These are phyloP conservation scores for Leptinotarsa rubiginosa DNA, from an alignment of 2,888 invertebrate species.

Conservation along the genomic window DNA sequence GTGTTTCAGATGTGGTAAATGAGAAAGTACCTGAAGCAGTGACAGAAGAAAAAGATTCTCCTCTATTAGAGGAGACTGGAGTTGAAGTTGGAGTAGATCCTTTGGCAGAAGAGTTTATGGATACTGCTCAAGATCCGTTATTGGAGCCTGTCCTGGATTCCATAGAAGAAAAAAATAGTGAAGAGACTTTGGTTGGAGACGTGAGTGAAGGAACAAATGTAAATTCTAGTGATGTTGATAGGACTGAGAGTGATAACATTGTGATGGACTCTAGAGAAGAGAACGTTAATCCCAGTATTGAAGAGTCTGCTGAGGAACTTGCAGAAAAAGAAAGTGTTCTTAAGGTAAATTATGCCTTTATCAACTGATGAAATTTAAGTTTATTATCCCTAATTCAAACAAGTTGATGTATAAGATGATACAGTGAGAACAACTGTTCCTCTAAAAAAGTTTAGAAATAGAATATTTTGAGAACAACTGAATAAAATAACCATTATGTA, in stretches of 20 bases:
- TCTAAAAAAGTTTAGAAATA: too few species aligned
- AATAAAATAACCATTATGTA: too few species aligned
- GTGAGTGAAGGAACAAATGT: conserved; percentile 18
- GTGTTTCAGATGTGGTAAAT: background rate
- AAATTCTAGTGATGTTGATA: conserved; percentile 27
- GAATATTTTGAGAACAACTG: too few species aligned
- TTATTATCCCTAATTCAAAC: too few species aligned
- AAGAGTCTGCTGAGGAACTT: conserved; percentile 54
- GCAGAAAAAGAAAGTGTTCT: conserved; percentile 77
- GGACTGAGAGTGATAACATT: conserved; percentile 36
- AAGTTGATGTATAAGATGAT: too few species aligned
- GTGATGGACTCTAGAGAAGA: conserved; percentile 37
- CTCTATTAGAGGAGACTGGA: background rate
- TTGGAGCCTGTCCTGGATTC: conserved; percentile 1
- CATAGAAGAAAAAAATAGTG: background rate
- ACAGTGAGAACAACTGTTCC: too few species aligned
- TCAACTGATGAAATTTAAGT: background rate
- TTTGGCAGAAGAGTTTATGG: background rate
- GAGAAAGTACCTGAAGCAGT: conserved; percentile 15
- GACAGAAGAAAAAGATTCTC: conserved; percentile 5
- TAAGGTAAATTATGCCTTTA: conserved; percentile 50
- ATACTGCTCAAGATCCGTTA: background rate
- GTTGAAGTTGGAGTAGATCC: background rate
- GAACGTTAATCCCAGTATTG: conserved; percentile 26
- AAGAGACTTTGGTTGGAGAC: conserved; percentile 17